Evolutionary conservation across 2,888 invertebrate genomes (phyloP).

Genomic region (Drosophila anomalata): DNA sequence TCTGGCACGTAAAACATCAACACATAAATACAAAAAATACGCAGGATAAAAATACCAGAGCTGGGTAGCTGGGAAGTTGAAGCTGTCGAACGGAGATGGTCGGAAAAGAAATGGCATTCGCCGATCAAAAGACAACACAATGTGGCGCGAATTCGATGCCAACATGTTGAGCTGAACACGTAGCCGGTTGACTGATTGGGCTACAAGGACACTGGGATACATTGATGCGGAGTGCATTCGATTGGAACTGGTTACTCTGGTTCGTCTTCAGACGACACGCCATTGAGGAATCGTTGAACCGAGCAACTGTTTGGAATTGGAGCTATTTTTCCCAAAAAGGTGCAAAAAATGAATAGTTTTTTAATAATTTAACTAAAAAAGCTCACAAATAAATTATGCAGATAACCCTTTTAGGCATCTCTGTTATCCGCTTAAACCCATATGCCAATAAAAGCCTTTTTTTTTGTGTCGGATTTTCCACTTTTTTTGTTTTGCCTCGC

Average conservation of each 20-base stretch:
- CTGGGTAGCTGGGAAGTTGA: constrained; percentile 39
- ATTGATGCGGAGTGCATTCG: constrained; percentile 34
- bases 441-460: not conserved
- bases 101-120: constrained; percentile 38
- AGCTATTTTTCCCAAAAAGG: not conserved
- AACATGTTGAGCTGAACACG: constrained; percentile 28
- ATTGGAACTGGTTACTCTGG: constrained; percentile 37
- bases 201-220: constrained; percentile 25
- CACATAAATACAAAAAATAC: constrained; percentile 69
- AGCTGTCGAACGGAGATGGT: constrained; percentile 35
- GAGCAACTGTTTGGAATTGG: constrained; percentile 1
- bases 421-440: constrained; percentile 7
- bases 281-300: constrained; percentile 29
- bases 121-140: constrained; percentile 48
- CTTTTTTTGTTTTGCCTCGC: constrained; percentile 8
- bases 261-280: constrained; percentile 10
- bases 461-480: constrained; percentile 5
- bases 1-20: constrained; percentile 79
- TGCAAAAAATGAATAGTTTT: not conserved
- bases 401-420: constrained; percentile 24
- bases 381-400: not conserved
- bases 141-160: constrained; percentile 30
- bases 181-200: constrained; percentile 44
- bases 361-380: not conserved
- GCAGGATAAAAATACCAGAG: constrained; percentile 38